Percentiles rank a stretch among this genome's conserved stretches.
Conservation (phyloP, 2,113 vertebrate genomes). For the Clarias batrachus region DNA sequence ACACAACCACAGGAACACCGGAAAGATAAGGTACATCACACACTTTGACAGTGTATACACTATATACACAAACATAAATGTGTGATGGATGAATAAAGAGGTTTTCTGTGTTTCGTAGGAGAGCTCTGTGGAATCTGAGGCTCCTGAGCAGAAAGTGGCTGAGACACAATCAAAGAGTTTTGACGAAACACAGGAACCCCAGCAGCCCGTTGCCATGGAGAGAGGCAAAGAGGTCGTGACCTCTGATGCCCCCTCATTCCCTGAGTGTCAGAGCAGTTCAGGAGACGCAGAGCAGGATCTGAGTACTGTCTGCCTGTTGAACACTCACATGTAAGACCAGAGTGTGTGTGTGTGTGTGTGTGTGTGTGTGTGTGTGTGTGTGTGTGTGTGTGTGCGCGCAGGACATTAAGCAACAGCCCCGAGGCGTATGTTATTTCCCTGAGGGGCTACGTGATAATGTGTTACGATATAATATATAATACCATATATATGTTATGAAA, state of each 20-base stretch:
- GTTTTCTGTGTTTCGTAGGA: constrained; percentile 5
- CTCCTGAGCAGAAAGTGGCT: not conserved
- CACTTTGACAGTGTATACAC: not conserved
- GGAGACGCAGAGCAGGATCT: constrained; percentile 66
- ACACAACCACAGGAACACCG: constrained; percentile 55
- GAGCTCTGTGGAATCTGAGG: constrained; percentile 8
- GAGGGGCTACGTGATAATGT: not conserved
- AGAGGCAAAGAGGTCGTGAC: constrained; percentile 54
- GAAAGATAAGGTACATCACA: constrained; percentile 66
- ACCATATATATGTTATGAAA: too few species aligned
- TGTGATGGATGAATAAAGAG: not conserved
- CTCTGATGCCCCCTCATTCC: constrained; percentile 20
- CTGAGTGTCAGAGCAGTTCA: constrained; percentile 36
- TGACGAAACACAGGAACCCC: not conserved
- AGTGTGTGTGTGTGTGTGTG: constrained; percentile 23
- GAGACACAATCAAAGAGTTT: not conserved
- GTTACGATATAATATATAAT: too few species aligned
- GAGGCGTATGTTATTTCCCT: not conserved
- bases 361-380: not conserved
- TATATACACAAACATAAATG: not conserved
- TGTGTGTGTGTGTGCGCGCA: not conserved
- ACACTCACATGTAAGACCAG: constrained; percentile 67
- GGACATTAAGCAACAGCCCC: not conserved
- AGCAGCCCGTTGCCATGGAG: constrained; percentile 42
- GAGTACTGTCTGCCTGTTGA: constrained; percentile 69